Base-by-base conservation (phyloP, 2,888 invertebrate genomes). In the Xestia ashworthii region DNA sequence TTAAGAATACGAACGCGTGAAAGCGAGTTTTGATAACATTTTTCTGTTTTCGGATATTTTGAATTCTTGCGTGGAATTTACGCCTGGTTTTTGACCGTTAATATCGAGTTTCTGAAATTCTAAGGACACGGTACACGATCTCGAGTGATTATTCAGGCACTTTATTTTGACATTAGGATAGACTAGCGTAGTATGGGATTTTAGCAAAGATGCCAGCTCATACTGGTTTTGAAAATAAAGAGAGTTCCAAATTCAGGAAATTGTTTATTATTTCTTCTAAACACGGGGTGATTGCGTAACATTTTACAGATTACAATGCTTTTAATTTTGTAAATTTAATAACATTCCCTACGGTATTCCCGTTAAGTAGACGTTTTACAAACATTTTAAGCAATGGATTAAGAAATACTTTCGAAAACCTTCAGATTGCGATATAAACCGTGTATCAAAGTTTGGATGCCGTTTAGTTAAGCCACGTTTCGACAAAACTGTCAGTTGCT, bases 1-100 rank as follows among this genome's bases (percentile, higher is more conserved):
- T 77, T 83, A 66, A 50, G 72, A 74, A 60, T 75, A 44, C 62
- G 53, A 53, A 60, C 44, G 64, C 74, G 74, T 74, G 65, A 32
- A 16, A 60, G 62, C 62, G 41, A 3, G 32, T 32, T 67, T 75
- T 58, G 66, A 79, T 82, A 41, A 65, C 62, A 75, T 66, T 65
- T 55, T 79, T 75, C 62, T 70, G 79, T n/a, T 71, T 76, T 73
- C 38, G 53, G 38, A 38, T 75, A n/a, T 64, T 67, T 46, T 60
- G 44, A 16, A 53, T 65, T 60, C 58, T 60, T 60, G 16, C 25
- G 58, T 58, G 25, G 25, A 58, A 25, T 58, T 58, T 16, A 6
- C 58, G 3, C 6, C 6, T 58, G 25, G 6, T 25, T 60, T 32
- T 60, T 16, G 2, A 60, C 16, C 16, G 16, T 32, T 58, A 16